phyloP scores from a whole-genome alignment of 2,113 vertebrate species.

The Myocastor coypus region DNA sequence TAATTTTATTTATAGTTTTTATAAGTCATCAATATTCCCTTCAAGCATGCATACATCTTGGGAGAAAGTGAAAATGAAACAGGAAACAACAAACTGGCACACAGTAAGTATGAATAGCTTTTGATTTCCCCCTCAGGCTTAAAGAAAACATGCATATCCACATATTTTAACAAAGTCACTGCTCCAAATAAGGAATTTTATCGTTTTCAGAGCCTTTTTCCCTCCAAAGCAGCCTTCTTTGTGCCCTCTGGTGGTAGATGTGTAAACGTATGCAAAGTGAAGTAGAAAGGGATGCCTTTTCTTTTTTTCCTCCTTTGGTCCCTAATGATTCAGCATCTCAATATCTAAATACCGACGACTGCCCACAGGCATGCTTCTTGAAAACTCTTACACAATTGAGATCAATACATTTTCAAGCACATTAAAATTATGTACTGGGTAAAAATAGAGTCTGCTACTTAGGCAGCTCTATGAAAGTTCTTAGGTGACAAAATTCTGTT shows the following conservation, averaged over 20 bases:
- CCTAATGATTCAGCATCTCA: constrained; percentile 68
- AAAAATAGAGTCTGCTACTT: not conserved
- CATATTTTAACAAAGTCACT: constrained; percentile 61
- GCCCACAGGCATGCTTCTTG: not conserved
- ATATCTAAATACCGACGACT: constrained; percentile 27
- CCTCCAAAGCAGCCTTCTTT: constrained; percentile 65
- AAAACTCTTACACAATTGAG: not conserved
- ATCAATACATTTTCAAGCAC: not conserved
- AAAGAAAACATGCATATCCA: constrained; percentile 60
- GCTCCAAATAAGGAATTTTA: constrained; percentile 55
- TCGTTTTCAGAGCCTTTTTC: constrained; percentile 56
- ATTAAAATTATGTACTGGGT: constrained; percentile 6
- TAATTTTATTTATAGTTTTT: constrained; percentile 38
- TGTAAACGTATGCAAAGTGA: not conserved
- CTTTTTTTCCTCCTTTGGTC: not conserved
- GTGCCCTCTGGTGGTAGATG: constrained; percentile 80
- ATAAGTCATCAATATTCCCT: not conserved
- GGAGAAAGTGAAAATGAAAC: too few relatives aligned
- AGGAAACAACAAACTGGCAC: constrained; percentile 25
- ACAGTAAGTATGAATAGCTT: constrained; percentile 50
- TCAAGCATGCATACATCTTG: not conserved
- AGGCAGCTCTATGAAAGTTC: not conserved
- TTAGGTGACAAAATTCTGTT: constrained; percentile 2
- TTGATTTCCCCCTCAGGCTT: constrained; percentile 55
- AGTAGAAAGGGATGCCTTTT: not conserved